Percentiles rank a stretch among this genome's conserved stretches.
These are phyloP conservation scores for Nomada lathburiana DNA, from an alignment of 2,888 invertebrate genomes.

Conservation along the genomic window DNA sequence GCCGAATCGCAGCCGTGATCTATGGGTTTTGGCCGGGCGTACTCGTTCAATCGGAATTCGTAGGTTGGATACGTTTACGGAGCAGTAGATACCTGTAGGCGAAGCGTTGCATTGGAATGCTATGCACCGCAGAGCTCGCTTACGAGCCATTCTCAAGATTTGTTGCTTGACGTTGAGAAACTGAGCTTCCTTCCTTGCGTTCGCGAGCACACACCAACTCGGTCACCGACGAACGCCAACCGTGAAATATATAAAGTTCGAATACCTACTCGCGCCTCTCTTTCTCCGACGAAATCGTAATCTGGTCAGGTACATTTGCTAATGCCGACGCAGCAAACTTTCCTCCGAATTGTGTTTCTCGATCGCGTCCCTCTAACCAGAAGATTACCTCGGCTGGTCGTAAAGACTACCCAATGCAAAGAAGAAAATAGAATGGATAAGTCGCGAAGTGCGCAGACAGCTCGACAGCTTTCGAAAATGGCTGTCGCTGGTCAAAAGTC, in stretches of 20 bases:
- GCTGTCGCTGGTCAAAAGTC: not conserved
- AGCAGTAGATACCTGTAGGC: constrained; percentile 18
- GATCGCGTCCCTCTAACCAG: constrained; percentile 7
- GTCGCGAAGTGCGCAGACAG: not conserved
- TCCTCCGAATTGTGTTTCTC: not conserved
- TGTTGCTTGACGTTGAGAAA: constrained; percentile 77
- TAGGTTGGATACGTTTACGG: not conserved
- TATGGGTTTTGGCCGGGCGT: constrained; percentile 15
- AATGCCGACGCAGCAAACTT: constrained; percentile 17
- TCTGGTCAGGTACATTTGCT: constrained; percentile 51
- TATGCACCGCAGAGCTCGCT: constrained; percentile 26
- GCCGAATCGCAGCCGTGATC: constrained; percentile 28
- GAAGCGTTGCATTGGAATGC: constrained; percentile 51
- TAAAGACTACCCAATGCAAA: not conserved
- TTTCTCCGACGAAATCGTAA: constrained; percentile 41
- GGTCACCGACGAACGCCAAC: constrained; percentile 53
- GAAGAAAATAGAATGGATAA: not conserved
- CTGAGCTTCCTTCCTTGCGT: constrained; percentile 48
- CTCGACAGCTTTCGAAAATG: not conserved
- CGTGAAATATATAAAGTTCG: constrained; percentile 40
- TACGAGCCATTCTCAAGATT: constrained; percentile 71
- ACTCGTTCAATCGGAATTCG: constrained; percentile 19
- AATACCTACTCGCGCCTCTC: constrained; percentile 25
- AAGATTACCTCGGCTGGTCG: not conserved
- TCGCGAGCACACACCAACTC: constrained; percentile 30